Evolutionary conservation across 2,888 invertebrate species (phyloP).

Genomic region (Sisyra nigra): DNA sequence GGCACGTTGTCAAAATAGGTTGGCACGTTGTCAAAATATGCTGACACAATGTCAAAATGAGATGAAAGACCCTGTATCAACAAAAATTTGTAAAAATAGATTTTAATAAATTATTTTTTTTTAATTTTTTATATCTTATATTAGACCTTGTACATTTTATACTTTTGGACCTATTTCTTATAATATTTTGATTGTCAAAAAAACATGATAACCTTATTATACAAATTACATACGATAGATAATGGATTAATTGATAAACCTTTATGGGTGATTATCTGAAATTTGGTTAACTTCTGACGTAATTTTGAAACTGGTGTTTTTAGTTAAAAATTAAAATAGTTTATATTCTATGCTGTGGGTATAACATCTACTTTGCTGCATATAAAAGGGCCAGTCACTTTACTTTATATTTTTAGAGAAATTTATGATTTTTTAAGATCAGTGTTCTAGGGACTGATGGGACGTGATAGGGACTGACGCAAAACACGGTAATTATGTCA

Average conservation of each 20-base stretch:
- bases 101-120: no score
- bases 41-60: no score
- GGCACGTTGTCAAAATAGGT: no score
- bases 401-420: not conserved
- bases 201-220: no score
- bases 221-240: no score
- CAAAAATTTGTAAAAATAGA: no score
- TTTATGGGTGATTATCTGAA: not conserved
- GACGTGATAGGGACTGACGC: not conserved
- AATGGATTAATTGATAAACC: not conserved
- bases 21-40: no score
- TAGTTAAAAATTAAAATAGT: not conserved
- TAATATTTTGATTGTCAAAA: no score
- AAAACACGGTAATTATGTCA: not conserved
- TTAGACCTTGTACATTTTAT: no score
- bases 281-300: not conserved
- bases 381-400: not conserved
- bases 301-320: not conserved
- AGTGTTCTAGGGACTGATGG: not conserved
- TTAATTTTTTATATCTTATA: no score
- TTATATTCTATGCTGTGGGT: not conserved
- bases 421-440: not conserved
- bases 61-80: no score
- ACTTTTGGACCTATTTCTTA: no score
- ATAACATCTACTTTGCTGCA: not conserved